Conservation (phyloP, 2,888 invertebrate species). For the Lycocerus yunnanus region DNA sequence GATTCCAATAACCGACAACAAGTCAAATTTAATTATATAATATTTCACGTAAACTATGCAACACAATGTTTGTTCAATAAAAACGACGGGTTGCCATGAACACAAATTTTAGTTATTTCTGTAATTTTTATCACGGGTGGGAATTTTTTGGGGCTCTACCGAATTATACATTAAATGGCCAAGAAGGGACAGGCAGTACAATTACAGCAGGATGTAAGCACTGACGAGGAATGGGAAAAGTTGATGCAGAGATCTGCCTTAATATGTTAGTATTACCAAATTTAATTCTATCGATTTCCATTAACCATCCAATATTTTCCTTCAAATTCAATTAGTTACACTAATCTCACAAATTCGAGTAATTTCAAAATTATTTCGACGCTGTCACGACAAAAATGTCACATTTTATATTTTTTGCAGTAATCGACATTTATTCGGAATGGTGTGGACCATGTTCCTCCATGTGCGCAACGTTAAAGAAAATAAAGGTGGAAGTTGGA, state of each 20-base stretch:
- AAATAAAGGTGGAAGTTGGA: conserved; percentile 86
- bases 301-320: background rate
- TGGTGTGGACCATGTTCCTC: conserved; percentile 92
- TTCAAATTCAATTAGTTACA: background rate
- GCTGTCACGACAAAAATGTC: background rate
- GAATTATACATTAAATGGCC: conserved; percentile 57
- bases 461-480: conserved; percentile 83
- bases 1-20: conserved; percentile 8
- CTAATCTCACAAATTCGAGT: background rate
- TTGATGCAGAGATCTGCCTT: conserved; percentile 77
- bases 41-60: background rate
- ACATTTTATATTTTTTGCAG: conserved; percentile 53
- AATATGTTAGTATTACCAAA: conserved; percentile 62
- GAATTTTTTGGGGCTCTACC: conserved; percentile 1
- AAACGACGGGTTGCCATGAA: conserved; percentile 13
- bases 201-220: conserved; percentile 78
- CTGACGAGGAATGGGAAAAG: conserved; percentile 84
- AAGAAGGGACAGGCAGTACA: conserved; percentile 80
- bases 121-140: background rate
- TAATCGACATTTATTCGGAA: conserved; percentile 86
- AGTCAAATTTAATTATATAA: conserved; percentile 32
- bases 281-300: background rate
- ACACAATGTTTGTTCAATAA: conserved; percentile 13
- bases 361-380: background rate
- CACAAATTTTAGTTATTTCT: conserved; percentile 3